Base-by-base conservation (phyloP, 2,797 vertebrate species). In the Phaenicophaeus curvirostris region DNA sequence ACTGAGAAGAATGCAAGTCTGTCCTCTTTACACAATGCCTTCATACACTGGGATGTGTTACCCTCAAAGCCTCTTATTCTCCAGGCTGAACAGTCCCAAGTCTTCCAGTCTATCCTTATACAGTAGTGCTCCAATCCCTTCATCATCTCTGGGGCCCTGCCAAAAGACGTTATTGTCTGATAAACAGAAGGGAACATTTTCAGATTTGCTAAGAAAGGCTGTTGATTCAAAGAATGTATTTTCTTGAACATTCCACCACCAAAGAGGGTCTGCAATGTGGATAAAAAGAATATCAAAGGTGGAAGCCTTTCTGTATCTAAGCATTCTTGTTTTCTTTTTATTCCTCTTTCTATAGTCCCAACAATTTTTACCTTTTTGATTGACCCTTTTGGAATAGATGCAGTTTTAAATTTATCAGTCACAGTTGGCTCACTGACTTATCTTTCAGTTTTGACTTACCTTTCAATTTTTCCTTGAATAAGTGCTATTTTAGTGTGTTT, bases 391-490 rank as follows among this genome's bases (percentile, higher is more conserved):
- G 71, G 25, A 85, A 72, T 8, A 72, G 11, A 0, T 50, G 8
- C 2, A 41, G 8, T 39, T 90, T 95, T n/a, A 78, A 53, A 78
- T 75, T 86, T 87, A 15, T 74, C 18, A 17, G 90, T 78, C 69
- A 46, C 6, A 31, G 8, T 33, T 75, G 3, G 4, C 65, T 81
- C 39, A 54, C 46, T 92, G 41, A 62, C 30, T 72, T 76, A 69
- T 8, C 17, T 75, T 83, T 75, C 30, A 66, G 11, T 44, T 92
- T 86, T 67, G 8, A 23, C 25, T 57, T 54, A 61, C 7, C 4
- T 86, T 76, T 85, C 41, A 72, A 44, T 59, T 92, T 76, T 79
- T 9, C 14, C 15, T 75, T 81, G n/a, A 78, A 66, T 28, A 86
- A 75, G 86, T 50, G 10, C 2, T 75, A 13, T 82, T 85, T 46